Evolutionary conservation across 2,888 invertebrate genomes (phyloP).

Genomic region (Xanthia icteritia): DNA sequence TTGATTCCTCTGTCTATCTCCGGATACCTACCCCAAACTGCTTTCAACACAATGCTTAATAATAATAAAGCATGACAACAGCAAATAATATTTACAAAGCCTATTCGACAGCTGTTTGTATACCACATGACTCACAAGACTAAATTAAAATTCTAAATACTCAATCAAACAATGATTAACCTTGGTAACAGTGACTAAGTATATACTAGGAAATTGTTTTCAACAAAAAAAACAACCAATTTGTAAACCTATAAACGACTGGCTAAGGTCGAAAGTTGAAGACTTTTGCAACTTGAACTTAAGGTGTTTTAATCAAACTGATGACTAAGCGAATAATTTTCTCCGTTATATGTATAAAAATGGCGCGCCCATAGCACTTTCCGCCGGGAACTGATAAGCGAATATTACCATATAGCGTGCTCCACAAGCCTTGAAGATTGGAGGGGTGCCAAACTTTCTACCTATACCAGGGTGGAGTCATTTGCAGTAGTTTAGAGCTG

Average conservation of each 20-base stretch:
- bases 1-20: neutral
- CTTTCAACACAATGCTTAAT: neutral
- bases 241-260: conserved; percentile 33
- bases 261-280: conserved; percentile 39
- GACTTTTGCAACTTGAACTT: conserved; percentile 43
- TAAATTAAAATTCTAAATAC: conserved; percentile 56
- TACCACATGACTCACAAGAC: conserved; percentile 44
- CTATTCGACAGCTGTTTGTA: conserved; percentile 30
- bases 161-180: conserved; percentile 55
- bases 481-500: conserved; percentile 54
- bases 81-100: conserved; percentile 8
- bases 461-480: conserved; percentile 45
- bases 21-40: neutral
- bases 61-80: neutral
- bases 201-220: conserved; percentile 20
- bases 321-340: conserved; percentile 71
- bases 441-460: conserved; percentile 74
- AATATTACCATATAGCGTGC: conserved; percentile 86
- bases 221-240: conserved; percentile 7
- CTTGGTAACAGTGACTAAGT: conserved; percentile 52
- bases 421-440: conserved; percentile 73
- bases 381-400: conserved; percentile 76
- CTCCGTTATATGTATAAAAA: conserved; percentile 53
- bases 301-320: conserved; percentile 35
- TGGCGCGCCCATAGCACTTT: conserved; percentile 60